Evolutionary conservation across 2,888 invertebrate genomes (phyloP).

Genomic region (Oeneis ivallda): DNA sequence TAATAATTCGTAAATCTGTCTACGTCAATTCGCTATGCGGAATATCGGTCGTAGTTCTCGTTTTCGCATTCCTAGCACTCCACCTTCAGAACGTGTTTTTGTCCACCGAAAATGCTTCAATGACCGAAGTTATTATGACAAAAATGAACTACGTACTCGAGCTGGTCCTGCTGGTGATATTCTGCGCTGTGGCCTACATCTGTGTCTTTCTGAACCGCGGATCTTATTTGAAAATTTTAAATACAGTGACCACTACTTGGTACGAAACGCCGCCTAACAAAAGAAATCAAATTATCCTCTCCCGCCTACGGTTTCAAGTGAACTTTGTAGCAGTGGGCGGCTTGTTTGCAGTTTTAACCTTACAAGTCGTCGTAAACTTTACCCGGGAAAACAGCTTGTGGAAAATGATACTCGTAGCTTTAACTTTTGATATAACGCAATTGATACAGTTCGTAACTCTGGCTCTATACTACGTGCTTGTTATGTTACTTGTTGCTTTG

Average conservation of each 20-base stretch:
- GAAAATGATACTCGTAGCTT: conserved; percentile 58
- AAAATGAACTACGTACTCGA: conserved; percentile 65
- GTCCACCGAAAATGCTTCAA: conserved; percentile 45
- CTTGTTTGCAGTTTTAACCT: conserved; percentile 43
- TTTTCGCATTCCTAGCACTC: conserved; percentile 50
- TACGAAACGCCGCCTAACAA: conserved; percentile 44
- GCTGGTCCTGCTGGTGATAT: conserved; percentile 46
- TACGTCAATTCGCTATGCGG: conserved; percentile 59
- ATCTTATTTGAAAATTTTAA: conserved; percentile 58
- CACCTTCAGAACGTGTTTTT: conserved; percentile 53
- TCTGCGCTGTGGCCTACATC: conserved; percentile 53
- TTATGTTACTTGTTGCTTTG: conserved; percentile 53
- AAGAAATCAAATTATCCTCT: conserved; percentile 45
- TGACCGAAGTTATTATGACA: conserved; percentile 55
- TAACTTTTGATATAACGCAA: conserved; percentile 61
- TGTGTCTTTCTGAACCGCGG: conserved; percentile 53
- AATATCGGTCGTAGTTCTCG: conserved; percentile 46
- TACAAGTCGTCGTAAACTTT: conserved; percentile 55
- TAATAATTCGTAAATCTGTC: conserved; percentile 53
- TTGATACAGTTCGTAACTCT: conserved; percentile 58
- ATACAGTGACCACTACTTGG: conserved; percentile 49
- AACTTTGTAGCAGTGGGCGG: conserved; percentile 44
- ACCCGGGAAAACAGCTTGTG: conserved; percentile 54
- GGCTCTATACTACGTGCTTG: conserved; percentile 55
- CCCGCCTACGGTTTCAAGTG: conserved; percentile 49